Evolutionary conservation across 2,113 vertebrate species (phyloP), one percentile per base, ranked within the genome.

Genomic region (Mionectes macconnelli): DNA sequence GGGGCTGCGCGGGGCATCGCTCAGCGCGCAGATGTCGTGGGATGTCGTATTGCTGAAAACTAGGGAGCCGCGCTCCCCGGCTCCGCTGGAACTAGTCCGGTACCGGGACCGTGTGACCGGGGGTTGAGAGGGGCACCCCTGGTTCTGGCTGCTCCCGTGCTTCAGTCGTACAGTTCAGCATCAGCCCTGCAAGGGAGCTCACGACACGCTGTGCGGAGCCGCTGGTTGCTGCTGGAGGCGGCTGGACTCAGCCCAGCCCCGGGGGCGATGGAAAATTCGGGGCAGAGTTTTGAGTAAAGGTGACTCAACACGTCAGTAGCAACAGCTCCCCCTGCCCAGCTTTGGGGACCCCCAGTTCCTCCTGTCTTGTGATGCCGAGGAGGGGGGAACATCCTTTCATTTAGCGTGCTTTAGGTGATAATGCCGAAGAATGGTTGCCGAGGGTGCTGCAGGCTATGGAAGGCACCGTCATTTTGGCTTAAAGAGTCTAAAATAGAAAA

Each of bases 161-260:
- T 24, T 17, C 68, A 0, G 39, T 24, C 40, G 67, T 9, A 2
- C 76, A 6, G 0, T n/a, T n/a, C 8, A 6, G 10, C 63, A 5
- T 6, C 27, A 10, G 7, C 69, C 8, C 77, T 2, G 89, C 77
- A 1, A 42, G 78, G 77, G 27, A 63, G 89, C 89, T 76, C 68
- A 15, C 16, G 10, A 2, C 9, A n/a, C 30, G 24, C 90, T 12
- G 79, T 2, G 16, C 53, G 15, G 87, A 27, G 78, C 87, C 53
- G 55, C 79, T 63, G 79, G 68, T 63, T 31, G 87, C 79, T 84
- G 79, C 87, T 20, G 87, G 87, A 90, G 87, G 87, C 87, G 87
- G 77, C 91, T 94, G 94, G 83, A 52, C 35, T 45, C 93, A 49
- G 85, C 95, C 85, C 89, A 72, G 76, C 12, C 12, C 89, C 66